Evolutionary conservation across 2,113 vertebrate species (phyloP), one percentile per base, ranked within the genome.

Genomic region (Zapus hudsonius): DNA sequence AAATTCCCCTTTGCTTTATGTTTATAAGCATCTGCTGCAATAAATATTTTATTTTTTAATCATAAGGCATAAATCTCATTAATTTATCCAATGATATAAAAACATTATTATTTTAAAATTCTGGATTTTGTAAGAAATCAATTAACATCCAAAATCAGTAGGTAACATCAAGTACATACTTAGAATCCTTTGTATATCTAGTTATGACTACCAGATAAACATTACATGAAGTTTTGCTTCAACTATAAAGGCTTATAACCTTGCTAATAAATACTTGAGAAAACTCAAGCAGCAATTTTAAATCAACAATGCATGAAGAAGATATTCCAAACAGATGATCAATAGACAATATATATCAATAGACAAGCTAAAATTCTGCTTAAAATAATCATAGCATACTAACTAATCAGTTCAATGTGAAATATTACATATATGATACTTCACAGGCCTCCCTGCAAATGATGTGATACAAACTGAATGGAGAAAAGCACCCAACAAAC

Each of bases 111-210:
- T 87, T 95, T 4, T 36, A 55, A 89, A 92, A 25, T 36, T 86
- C 42, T 67, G 42, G 92, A n/a, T 0, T 27, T 25, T 64, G 63
- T 17, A 40, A 33, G 19, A 93, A 91, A 95, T 29, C 27, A 90
- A 90, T 85, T n/a, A n/a, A 63, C n/a, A 61, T 80, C 80, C 11
- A 92, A 83, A 47, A 76, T 66, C 31, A 88, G 33, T 75, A 75
- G 27, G 33, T 57, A 87, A 92, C 80, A 47, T 7, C 73, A 92
- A 42, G 1, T 38, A 69, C 72, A 55, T 55, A 75, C 27, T 72
- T 76, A 52, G 19, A 19, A 22, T 76, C 80, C 38, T 76, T 87
- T 93, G n/a, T 57, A 20, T 76, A 91, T 55, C 38, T 33, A 47
- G n/a, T 47, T 72, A 91, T 70, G 38, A 67, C 19, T 78, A 70